A percentile compares a stretch with the other conserved stretches of the same genome.
These are phyloP conservation scores for Pseudolaguvia tuberculata DNA, from an alignment of 2,113 vertebrate species.

Conservation along the genomic window DNA sequence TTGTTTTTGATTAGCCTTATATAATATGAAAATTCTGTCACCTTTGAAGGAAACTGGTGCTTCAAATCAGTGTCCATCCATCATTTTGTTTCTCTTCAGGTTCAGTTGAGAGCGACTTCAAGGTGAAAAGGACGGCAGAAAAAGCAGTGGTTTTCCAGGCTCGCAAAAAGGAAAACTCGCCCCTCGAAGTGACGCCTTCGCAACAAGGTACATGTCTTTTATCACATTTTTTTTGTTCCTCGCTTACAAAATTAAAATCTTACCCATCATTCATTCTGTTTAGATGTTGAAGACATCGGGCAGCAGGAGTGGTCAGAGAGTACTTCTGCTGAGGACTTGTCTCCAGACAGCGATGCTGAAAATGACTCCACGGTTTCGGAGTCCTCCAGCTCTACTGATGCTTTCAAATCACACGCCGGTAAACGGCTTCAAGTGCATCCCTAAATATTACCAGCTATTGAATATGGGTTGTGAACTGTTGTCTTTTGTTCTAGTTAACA, in stretches of 20 bases:
- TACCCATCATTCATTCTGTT: not conserved
- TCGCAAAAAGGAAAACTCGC: slow-evolving; percentile 58
- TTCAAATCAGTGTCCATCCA: not conserved
- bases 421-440: not conserved
- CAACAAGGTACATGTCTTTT: not conserved
- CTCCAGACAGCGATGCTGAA: slow-evolving; percentile 44
- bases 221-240: not conserved
- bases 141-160: slow-evolving; percentile 64
- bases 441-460: not conserved
- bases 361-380: slow-evolving; percentile 31
- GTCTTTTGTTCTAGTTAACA: slow-evolving; percentile 58
- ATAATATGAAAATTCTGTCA: not conserved
- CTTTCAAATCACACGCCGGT: slow-evolving; percentile 51
- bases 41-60: not conserved
- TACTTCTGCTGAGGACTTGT: slow-evolving; percentile 30
- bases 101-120: slow-evolving; percentile 57
- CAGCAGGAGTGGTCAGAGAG: slow-evolving; percentile 17
- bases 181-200: not conserved
- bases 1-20: too few species aligned
- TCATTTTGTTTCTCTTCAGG: not conserved
- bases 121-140: slow-evolving; percentile 60
- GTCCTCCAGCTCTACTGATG: slow-evolving; percentile 47
- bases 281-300: slow-evolving; percentile 14
- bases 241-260: not conserved
- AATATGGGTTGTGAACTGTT: not conserved